These are phyloP conservation scores for Scaptomyza pallida DNA, from an alignment of 1,140 invertebrate species.

Conservation along the genomic window DNA sequence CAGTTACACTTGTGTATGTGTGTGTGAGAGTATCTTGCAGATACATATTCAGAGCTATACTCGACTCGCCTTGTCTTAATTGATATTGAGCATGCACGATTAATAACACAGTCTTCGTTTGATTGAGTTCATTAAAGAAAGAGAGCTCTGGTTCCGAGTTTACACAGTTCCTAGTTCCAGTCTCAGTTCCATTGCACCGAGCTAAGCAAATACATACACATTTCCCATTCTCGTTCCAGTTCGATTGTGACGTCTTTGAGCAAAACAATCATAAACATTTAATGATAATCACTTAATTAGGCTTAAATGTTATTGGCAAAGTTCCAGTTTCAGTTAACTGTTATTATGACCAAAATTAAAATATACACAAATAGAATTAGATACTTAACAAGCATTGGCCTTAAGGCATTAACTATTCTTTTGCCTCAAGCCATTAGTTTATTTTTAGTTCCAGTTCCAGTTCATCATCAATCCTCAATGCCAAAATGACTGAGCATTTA, in stretches of 20 bases:
- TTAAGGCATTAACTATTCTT: no score
- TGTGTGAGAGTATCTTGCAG: slow-evolving; percentile 4
- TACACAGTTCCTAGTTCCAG: slow-evolving; percentile 5
- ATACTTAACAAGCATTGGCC: no score
- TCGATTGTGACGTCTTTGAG: not conserved
- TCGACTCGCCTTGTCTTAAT: slow-evolving; percentile 46
- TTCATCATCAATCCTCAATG: not conserved
- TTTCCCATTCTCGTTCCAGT: no score
- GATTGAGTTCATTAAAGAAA: slow-evolving; percentile 33
- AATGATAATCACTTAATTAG: not conserved
- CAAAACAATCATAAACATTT: not conserved
- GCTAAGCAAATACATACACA: no score
- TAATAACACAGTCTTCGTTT: slow-evolving; percentile 49
- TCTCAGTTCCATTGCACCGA: slow-evolving; percentile 6
- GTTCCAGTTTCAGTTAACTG: not conserved
- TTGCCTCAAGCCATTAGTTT: not conserved
- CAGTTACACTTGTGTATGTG: not conserved
- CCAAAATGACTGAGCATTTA: slow-evolving; percentile 4
- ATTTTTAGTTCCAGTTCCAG: not conserved
- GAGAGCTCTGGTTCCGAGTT: slow-evolving; percentile 3
- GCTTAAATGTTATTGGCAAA: not conserved
- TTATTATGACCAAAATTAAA: no score
- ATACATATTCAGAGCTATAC: slow-evolving; percentile 2
- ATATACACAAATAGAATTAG: no score
- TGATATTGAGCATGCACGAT: slow-evolving; percentile 66